phyloP scores from a whole-genome alignment of 2,797 vertebrate species.

The Sebastes taczanowskii region DNA sequence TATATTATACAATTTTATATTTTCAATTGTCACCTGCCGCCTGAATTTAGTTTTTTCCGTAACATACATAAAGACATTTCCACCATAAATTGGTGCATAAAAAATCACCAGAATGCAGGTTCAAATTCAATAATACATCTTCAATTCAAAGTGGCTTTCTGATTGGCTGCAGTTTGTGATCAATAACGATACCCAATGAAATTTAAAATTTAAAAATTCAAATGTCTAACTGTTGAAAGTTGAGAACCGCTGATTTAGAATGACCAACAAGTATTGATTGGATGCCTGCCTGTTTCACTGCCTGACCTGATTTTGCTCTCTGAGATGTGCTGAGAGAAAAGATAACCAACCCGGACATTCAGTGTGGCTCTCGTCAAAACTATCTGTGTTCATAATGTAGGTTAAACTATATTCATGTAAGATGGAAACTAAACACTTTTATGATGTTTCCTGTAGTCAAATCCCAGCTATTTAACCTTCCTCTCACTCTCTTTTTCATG shows the following conservation, averaged over 20 bases:
- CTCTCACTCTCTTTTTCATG: background rate
- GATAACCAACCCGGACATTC: background rate
- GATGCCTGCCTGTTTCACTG: background rate
- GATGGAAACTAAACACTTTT: background rate
- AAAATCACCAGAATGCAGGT: too few relatives aligned
- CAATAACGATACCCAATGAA: too few relatives aligned
- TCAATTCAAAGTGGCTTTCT: too few relatives aligned
- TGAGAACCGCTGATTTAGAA: background rate
- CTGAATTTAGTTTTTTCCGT: too few relatives aligned
- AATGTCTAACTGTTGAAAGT: too few relatives aligned
- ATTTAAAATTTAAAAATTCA: too few relatives aligned
- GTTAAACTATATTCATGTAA: background rate
- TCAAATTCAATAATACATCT: too few relatives aligned
- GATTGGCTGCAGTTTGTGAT: too few relatives aligned
- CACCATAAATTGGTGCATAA: too few relatives aligned
- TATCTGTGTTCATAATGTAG: background rate
- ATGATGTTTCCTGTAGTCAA: conserved; percentile 6
- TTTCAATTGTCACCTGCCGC: too few relatives aligned
- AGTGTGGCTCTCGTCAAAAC: background rate
- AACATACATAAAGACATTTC: too few relatives aligned
- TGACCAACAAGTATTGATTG: background rate
- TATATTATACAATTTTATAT: too few relatives aligned
- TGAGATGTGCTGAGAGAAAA: background rate
- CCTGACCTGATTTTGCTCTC: conserved; percentile 26
- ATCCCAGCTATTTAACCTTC: conserved; percentile 22